Evolutionary conservation across 2,888 invertebrate species (phyloP).

Genomic region (Nemurella pictetii): DNA sequence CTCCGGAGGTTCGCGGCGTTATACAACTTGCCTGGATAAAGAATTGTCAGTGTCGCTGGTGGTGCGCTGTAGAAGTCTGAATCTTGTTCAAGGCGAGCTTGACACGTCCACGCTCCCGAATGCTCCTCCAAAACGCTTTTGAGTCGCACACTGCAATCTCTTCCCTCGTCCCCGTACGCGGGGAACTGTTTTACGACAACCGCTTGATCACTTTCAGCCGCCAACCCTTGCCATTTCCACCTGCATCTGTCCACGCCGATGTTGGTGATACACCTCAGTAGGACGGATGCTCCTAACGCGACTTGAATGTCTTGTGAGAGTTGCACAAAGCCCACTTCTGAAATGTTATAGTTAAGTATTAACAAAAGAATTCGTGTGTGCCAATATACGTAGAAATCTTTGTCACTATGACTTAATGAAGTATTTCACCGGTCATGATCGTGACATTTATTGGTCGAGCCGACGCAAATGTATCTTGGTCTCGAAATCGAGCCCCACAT

Average conservation of each 20-base stretch:
- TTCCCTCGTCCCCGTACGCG: slow-evolving; percentile 49
- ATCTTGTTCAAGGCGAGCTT: slow-evolving; percentile 48
- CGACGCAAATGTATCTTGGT: slow-evolving; percentile 47
- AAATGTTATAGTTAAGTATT: not conserved
- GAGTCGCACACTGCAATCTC: slow-evolving; percentile 52
- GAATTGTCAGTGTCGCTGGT: slow-evolving; percentile 49
- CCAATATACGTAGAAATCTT: not conserved
- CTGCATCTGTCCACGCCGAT: slow-evolving; percentile 51
- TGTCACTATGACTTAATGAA: not conserved
- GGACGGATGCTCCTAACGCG: slow-evolving; percentile 50
- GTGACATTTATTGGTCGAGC: slow-evolving; percentile 28
- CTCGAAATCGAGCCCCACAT: slow-evolving; percentile 48
- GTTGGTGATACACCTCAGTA: slow-evolving; percentile 50
- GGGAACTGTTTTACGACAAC: slow-evolving; percentile 49
- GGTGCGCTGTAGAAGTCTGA: slow-evolving; percentile 51
- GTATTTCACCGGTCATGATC: slow-evolving; percentile 42
- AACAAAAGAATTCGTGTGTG: not conserved
- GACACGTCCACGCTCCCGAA: slow-evolving; percentile 53
- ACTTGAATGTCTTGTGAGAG: slow-evolving; percentile 51
- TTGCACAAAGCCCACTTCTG: slow-evolving; percentile 51
- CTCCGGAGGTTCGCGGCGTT: too few relatives aligned
- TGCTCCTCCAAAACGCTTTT: slow-evolving; percentile 51
- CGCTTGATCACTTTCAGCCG: slow-evolving; percentile 43
- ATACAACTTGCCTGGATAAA: slow-evolving; percentile 49
- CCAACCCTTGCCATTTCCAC: slow-evolving; percentile 50